Evolutionary conservation across 2,113 vertebrate genomes (phyloP), one percentile per base, ranked within the genome.

Genomic region (Notiomystis cincta): DNA sequence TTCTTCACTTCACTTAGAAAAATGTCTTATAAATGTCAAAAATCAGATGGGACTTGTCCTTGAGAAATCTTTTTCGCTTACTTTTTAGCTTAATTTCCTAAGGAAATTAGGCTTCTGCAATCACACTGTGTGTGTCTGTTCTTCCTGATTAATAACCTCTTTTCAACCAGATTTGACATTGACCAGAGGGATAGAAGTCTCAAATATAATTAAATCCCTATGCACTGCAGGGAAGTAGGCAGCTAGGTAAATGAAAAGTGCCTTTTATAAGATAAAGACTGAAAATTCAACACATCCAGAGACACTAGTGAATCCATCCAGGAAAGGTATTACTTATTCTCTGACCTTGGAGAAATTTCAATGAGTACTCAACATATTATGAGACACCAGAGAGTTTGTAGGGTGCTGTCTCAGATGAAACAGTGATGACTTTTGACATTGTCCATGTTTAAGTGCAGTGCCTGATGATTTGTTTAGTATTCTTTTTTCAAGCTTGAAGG

Each of bases 111-210:
- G 57, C 72, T 88, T 93, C 65, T 82, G 70, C 85, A 87, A 42
- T 93, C 91, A 67, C 22, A 47, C 30, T 66, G 40, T 61, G 69
- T 56, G 42, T 89, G 75, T 70, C 93, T 95, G 70, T 62, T 93
- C 82, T 66, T 91, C 66, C 91, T 90, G 70, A 96, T 96, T 93
- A 96, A 95, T 95, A 95, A 96, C 75, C 18, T 64, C 44, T 96
- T 86, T 93, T 93, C 82, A 88, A 82, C 82, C 31, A 82, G 90
- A 90, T 90, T 88, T 93, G 75, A 90, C 79, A 80, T 71, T 95
- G 96, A 92, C 94, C 91, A 90, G 86, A 86, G 93, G 89, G 75
- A 90, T 51, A 60, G 61, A 76, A 88, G 50, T 76, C 91, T 95
- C 79, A 90, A 71, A 90, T 72, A 85, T 85, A 96, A 90, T 95